phyloP scores from a whole-genome alignment of 2,797 vertebrate species.

The Pithecia hirsuta region DNA sequence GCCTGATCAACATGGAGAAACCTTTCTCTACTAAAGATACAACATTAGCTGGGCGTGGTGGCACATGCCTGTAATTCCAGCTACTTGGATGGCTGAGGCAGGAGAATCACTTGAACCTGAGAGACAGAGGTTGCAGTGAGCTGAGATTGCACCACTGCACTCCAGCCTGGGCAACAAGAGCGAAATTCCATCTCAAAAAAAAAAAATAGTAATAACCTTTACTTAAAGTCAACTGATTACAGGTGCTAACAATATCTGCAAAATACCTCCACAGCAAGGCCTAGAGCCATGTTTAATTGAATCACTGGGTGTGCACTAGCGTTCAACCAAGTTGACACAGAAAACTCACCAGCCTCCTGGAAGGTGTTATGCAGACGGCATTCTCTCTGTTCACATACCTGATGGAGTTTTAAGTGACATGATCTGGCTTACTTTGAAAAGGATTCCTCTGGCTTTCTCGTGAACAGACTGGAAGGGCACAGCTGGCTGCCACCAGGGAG shows the following conservation, averaged over 20 bases:
- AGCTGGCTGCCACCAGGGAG: neutral
- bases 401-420: fast-evolving
- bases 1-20: neutral
- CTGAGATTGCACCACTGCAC: neutral
- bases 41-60: neutral
- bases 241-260: neutral
- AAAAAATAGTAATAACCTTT: neutral
- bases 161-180: neutral
- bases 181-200: neutral
- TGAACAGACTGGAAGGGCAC: fast-evolving
- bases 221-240: neutral
- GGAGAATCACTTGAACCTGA: neutral
- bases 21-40: neutral
- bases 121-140: neutral
- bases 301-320: fast-evolving
- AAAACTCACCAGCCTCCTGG: neutral
- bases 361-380: fast-evolving
- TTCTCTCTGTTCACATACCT: neutral
- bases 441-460: neutral
- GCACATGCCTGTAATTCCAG: neutral
- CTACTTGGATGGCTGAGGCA: neutral
- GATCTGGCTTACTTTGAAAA: neutral
- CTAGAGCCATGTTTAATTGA: neutral
- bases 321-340: fast-evolving
- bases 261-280: neutral